Percentiles rank a stretch among this genome's conserved stretches.
These are phyloP conservation scores for Poecile atricapillus DNA, from an alignment of 2,113 vertebrate genomes.

Conservation along the genomic window DNA sequence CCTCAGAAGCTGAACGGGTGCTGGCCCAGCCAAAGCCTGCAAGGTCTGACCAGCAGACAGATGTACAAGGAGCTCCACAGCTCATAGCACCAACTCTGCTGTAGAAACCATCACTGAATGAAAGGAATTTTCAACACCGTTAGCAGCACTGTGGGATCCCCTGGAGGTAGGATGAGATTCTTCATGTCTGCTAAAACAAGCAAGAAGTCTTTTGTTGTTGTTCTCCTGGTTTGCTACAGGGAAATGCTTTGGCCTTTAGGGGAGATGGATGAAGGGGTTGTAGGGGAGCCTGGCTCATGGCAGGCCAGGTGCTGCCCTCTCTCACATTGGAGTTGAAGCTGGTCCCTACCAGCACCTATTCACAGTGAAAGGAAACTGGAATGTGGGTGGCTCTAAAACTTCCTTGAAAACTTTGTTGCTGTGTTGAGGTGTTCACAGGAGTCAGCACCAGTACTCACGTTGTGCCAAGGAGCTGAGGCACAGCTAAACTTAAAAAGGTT, in stretches of 20 bases:
- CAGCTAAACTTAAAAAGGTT: neutral
- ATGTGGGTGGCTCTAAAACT: neutral
- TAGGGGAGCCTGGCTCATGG: neutral
- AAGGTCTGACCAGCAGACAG: neutral
- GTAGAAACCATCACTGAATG: neutral
- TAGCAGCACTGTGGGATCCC: neutral
- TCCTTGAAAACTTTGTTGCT: neutral
- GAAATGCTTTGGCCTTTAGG: neutral
- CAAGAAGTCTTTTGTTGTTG: neutral
- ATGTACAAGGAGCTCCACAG: neutral
- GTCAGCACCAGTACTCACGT: accelerated
- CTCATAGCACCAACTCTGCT: neutral
- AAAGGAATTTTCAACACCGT: neutral
- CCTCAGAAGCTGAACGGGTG: neutral
- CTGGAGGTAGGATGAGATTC: neutral
- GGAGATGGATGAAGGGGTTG: neutral
- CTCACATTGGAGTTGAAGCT: neutral
- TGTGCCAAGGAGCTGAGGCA: neutral
- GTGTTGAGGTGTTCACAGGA: neutral
- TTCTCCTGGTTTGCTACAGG: neutral
- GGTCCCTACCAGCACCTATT: neutral
- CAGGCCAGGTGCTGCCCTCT: neutral
- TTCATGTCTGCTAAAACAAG: neutral
- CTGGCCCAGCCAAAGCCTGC: neutral
- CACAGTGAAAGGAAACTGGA: neutral